These are phyloP conservation scores for Sitophilus oryzae DNA, from an alignment of 1,140 invertebrate genomes.

Conservation along the genomic window DNA sequence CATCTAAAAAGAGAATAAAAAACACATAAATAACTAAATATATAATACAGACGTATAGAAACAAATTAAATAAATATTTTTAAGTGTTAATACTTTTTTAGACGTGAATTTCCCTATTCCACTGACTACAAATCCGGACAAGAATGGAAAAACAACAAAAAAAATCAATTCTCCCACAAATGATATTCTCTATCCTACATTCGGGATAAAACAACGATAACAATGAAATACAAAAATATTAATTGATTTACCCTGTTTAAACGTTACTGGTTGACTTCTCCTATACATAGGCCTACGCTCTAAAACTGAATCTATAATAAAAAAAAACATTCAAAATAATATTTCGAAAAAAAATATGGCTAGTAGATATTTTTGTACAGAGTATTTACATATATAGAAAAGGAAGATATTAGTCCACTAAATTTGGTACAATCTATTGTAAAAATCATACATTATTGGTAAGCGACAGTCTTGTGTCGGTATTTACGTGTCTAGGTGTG, in stretches of 20 bases:
- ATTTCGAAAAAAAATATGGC: constrained; percentile 2
- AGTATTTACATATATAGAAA: not conserved
- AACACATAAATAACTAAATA: too few relatives aligned
- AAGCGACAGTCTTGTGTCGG: too few relatives aligned
- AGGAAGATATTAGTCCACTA: too few relatives aligned
- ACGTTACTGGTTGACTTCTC: constrained; percentile 48
- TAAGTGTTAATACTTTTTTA: not conserved
- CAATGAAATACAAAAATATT: not conserved
- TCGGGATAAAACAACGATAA: constrained; percentile 10
- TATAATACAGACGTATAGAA: too few relatives aligned
- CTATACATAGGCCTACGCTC: constrained; percentile 48
- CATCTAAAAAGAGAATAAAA: too few relatives aligned
- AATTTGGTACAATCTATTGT: too few relatives aligned
- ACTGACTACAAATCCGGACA: not conserved
- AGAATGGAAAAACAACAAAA: too few relatives aligned
- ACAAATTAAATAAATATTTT: too few relatives aligned
- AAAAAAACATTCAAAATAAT: constrained; percentile 32
- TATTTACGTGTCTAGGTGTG: too few relatives aligned
- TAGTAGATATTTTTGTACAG: not conserved
- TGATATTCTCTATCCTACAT: constrained; percentile 7
- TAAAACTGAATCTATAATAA: constrained; percentile 51
- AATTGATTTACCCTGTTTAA: constrained; percentile 52
- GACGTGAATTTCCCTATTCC: not conserved
- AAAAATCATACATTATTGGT: too few relatives aligned
- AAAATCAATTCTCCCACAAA: not conserved